Evolutionary conservation across 2,797 vertebrate genomes (phyloP).

Genomic region (Eremophila alpestris): DNA sequence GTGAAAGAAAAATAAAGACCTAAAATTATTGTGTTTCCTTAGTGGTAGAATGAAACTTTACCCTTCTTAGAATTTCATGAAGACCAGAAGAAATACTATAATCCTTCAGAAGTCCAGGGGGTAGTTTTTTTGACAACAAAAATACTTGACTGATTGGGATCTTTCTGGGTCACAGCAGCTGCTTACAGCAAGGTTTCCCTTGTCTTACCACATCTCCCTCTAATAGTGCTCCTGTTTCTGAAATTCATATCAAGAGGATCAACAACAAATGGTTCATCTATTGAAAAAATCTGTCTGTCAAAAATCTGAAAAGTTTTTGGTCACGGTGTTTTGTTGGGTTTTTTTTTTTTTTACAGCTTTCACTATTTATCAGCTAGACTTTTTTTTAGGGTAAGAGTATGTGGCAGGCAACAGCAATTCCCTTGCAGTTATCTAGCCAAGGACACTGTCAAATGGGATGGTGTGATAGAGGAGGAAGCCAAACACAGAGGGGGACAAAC

Average conservation of each 20-base stretch:
- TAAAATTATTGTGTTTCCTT: not conserved
- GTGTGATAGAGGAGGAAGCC: not conserved
- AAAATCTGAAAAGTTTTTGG: not conserved
- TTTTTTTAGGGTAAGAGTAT: not conserved
- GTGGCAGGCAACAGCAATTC: not conserved
- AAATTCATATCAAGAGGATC: not conserved
- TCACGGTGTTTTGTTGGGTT: not conserved
- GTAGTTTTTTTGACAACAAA: not conserved
- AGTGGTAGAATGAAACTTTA: not conserved
- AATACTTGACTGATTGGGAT: not conserved
- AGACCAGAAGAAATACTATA: not conserved
- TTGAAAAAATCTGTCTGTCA: not conserved
- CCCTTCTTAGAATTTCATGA: not conserved
- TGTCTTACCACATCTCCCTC: not conserved
- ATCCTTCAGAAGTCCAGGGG: not conserved
- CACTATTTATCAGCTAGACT: not conserved
- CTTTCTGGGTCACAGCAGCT: not conserved
- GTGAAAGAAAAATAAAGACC: not conserved
- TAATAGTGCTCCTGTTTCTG: not conserved
- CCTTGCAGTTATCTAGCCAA: not conserved
- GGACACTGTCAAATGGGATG: not conserved
- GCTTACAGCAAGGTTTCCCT: not conserved
- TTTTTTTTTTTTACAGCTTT: accelerated
- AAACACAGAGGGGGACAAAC: not conserved
- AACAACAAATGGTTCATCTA: not conserved